Evolutionary conservation across 2,888 invertebrate genomes (phyloP), one percentile per base, ranked within the genome.

Genomic region (Drosophila mimica): DNA sequence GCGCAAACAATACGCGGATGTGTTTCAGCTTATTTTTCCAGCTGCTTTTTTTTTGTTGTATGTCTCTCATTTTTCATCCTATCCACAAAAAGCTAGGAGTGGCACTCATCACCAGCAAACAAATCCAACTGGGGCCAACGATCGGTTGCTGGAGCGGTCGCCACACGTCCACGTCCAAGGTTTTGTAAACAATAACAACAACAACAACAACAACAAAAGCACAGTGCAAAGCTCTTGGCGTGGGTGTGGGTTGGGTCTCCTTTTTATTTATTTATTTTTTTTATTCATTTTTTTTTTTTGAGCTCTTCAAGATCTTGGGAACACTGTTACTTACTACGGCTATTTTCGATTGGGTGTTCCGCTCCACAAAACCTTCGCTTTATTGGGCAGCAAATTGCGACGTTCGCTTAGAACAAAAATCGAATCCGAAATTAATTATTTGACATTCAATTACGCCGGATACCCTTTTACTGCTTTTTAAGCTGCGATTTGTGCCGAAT

Each of bases 1-100:
- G 70, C 49, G 56, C 70, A 71, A 86, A 89, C 88, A 88, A 88
- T 88, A 89, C 88, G 88, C 88, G 88, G 88, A 88, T 88, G 82
- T 87, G 58, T 85, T 77, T 83, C 34, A 66, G 56, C 43, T 57
- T 25, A 46, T 46, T 46, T 46, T 46, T 46, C 46, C 25, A 46
- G 20, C 66, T 62, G 36, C 20, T 31, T 74, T 51, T 60, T 17
- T 38, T 43, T 57, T 61, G 17, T 38, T 68, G 68, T 53, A 25
- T 46, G 46, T 66, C 57, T 52, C 51, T 61, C 71, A 31, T 70
- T 70, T 75, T 64, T 64, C 64, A 40, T 84, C 59, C 70, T 87
- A 74, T 69, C 77, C 83, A 79, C 69, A 72, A 49, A 75, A 53
- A 70, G 72, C 90, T 77, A 90, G 90, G 90, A 88, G 88, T 87